Base-by-base conservation (phyloP, 2,888 invertebrate genomes). In the Branchipolynoe longqiensis region DNA sequence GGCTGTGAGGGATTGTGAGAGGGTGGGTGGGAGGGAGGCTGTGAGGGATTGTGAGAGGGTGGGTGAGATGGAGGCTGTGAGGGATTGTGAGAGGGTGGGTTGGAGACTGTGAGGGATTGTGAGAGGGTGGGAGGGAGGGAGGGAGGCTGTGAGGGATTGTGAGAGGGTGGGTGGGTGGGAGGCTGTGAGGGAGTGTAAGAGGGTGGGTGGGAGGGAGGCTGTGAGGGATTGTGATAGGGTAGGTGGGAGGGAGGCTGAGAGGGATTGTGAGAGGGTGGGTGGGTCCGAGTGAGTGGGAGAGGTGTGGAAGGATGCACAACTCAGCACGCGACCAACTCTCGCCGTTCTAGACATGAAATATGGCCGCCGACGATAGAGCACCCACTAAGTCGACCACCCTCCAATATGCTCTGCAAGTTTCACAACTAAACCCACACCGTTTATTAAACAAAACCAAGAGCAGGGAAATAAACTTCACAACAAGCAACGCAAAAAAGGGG, bases 121-220 rank as follows among this genome's bases (percentile, higher is more conserved):
- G 25, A 56, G 6, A 56, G 56, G 41, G 18, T 25, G 73, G 73
- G 14, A 12, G 73, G 8, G 73, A 6, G 14, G 73, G 73, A n/a
- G 14, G 73, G 74, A 38, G 14, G 36, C 74, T 31, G 74, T 25
- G 62, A 25, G 6, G 62, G 62, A 62, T 62, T 6, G 62, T 25
- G 62, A n/a, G 62, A 12, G 28, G 62, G 62, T 25, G n/a, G 62
- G n/a, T 6, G 62, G 28, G 62, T 25, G 48, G 48, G 8, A 18
- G 48, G 8, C 8, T 48, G 8, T 18, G 48, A 18, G 48, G 48
- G 48, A 18, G 8, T 12, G 48, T 8, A 12, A 48, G 48, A 18
- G 8, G 48, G 48, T 18, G 48, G 48, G 48, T 48, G 48, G 48
- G 48, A 12, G 18, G 48, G 48, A 8, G 48, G 48, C 48, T 8